phyloP scores from a whole-genome alignment of 2,797 vertebrate genomes.

The Nasua narica region DNA sequence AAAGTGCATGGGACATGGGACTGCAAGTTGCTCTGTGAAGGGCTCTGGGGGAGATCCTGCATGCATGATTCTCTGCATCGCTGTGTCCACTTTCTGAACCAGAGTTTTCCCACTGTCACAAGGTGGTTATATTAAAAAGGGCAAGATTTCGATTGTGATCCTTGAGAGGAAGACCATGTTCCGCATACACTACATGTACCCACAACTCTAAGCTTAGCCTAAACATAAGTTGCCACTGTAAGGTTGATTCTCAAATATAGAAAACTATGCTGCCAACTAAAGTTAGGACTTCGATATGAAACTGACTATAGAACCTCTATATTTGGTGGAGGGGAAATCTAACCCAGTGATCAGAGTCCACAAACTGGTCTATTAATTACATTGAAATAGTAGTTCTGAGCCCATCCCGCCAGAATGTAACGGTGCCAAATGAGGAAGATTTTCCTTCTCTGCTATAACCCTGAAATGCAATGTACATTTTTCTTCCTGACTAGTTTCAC shows the following conservation, averaged over 20 bases:
- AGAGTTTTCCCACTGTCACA: neutral
- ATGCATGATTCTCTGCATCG: accelerated
- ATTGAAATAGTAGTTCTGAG: neutral
- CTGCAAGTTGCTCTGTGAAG: neutral
- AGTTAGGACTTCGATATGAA: neutral
- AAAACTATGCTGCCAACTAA: neutral
- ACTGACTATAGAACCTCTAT: neutral
- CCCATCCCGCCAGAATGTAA: neutral
- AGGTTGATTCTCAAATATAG: neutral
- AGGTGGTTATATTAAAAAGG: neutral
- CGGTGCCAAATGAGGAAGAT: neutral
- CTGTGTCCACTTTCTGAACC: neutral
- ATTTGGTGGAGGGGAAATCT: neutral
- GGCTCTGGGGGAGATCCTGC: accelerated
- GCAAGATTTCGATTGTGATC: neutral
- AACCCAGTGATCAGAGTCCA: neutral
- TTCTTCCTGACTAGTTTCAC: conserved; percentile 31
- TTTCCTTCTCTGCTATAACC: conserved; percentile 8
- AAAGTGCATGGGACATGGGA: accelerated
- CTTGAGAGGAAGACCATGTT: neutral
- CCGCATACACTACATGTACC: accelerated
- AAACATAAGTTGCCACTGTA: neutral
- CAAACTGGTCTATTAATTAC: neutral
- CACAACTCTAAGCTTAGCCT: neutral
- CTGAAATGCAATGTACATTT: conserved; percentile 29